phyloP scores from a whole-genome alignment of 2,113 vertebrate species.

The Antechinus flavipes region DNA sequence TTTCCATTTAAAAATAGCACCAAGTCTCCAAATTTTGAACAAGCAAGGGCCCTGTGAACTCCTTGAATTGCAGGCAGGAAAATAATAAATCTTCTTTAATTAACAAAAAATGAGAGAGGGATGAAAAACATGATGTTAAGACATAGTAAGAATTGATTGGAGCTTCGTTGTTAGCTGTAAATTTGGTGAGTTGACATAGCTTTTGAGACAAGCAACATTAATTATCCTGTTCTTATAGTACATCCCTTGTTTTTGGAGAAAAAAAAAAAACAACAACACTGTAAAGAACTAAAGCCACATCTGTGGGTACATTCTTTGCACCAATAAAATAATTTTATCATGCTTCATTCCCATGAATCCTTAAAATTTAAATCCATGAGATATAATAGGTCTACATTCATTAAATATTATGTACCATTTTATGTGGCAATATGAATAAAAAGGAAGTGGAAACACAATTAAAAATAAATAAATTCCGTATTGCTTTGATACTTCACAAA shows the following conservation, averaged over 20 bases:
- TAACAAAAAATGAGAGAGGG: slow-evolving; percentile 75
- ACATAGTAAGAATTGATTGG: slow-evolving; percentile 73
- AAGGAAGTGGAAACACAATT: slow-evolving; percentile 73
- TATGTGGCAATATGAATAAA: slow-evolving; percentile 76
- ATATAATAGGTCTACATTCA: slow-evolving; percentile 74
- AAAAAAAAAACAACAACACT: slow-evolving; percentile 63
- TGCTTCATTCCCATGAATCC: slow-evolving; percentile 74
- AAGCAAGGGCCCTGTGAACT: slow-evolving; percentile 46
- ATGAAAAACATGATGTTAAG: slow-evolving; percentile 72
- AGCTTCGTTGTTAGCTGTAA: slow-evolving; percentile 71
- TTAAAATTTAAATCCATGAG: slow-evolving; percentile 79
- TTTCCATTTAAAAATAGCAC: slow-evolving; percentile 70
- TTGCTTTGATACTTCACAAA: slow-evolving; percentile 61
- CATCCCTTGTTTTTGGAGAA: slow-evolving; percentile 59
- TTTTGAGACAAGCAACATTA: slow-evolving; percentile 75
- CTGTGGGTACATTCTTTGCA: slow-evolving; percentile 70
- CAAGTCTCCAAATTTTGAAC: slow-evolving; percentile 66
- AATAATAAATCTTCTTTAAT: slow-evolving; percentile 75
- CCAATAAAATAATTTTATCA: slow-evolving; percentile 82
- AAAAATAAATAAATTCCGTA: slow-evolving; percentile 74
- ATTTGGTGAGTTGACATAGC: slow-evolving; percentile 55
- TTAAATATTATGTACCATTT: slow-evolving; percentile 82
- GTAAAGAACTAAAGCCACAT: slow-evolving; percentile 69
- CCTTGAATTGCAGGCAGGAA: slow-evolving; percentile 55
- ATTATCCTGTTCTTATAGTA: slow-evolving; percentile 69